phyloP scores from a whole-genome alignment of 2,888 invertebrate genomes.

The Archips crataeganus region DNA sequence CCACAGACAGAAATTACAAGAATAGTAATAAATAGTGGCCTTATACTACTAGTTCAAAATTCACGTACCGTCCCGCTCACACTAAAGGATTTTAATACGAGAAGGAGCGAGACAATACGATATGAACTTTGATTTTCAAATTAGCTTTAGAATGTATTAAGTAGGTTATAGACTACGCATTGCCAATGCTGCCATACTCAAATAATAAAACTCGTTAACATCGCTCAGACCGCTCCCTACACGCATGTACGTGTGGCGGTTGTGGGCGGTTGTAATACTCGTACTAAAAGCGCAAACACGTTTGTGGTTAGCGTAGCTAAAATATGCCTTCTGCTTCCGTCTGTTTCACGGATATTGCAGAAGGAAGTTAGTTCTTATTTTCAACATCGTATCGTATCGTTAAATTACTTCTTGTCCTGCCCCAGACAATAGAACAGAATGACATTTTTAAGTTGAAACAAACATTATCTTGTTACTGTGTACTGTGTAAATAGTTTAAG shows the following conservation, averaged over 20 bases:
- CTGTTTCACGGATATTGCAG: conserved; percentile 41
- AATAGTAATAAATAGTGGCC: too few relatives aligned
- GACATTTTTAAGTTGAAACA: conserved; percentile 22
- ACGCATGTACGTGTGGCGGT: conserved; percentile 1
- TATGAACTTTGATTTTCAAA: too few relatives aligned
- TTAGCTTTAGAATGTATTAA: too few relatives aligned
- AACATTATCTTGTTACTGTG: conserved; percentile 15
- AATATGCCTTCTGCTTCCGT: conserved; percentile 30
- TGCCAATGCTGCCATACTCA: background rate
- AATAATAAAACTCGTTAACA: background rate
- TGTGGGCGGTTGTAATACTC: background rate
- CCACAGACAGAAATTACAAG: too few relatives aligned
- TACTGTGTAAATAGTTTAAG: conserved; percentile 29
- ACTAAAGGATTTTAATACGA: too few relatives aligned
- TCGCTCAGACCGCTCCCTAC: background rate
- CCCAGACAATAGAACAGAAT: conserved; percentile 36
- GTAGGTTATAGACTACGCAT: too few relatives aligned
- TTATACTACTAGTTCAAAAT: too few relatives aligned
- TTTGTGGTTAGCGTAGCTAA: conserved; percentile 10
- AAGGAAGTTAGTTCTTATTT: conserved; percentile 43
- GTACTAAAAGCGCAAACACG: conserved; percentile 1
- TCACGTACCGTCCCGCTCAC: too few relatives aligned
- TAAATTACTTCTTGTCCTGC: conserved; percentile 31
- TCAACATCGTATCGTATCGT: conserved; percentile 38
- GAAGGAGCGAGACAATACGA: too few relatives aligned